Percentiles rank a stretch among this genome's conserved stretches.
Evolutionary conservation across 2,113 vertebrate species (phyloP).

Genomic region (Channa maculata): DNA sequence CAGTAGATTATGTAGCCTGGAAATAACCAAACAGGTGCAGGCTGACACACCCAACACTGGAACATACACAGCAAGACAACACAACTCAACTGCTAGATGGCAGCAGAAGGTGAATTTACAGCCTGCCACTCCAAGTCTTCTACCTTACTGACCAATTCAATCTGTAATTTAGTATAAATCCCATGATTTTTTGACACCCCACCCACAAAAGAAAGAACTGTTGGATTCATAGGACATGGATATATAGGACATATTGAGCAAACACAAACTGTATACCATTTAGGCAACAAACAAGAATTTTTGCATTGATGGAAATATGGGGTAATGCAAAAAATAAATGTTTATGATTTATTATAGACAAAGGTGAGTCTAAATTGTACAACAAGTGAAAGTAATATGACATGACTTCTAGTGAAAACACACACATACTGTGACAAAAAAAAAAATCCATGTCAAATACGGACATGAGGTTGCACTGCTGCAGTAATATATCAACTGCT

Average conservation of each 20-base stretch:
- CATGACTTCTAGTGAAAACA: not conserved
- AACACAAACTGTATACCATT: not conserved
- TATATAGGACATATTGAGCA: conserved; percentile 10
- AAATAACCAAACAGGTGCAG: conserved; percentile 18
- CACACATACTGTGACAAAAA: not conserved
- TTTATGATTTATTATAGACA: not conserved
- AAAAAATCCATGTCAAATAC: conserved; percentile 32
- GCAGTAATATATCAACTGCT: conserved; percentile 71
- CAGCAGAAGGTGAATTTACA: not conserved
- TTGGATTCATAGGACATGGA: conserved; percentile 19
- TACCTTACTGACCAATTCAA: not conserved
- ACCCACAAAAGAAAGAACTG: conserved; percentile 35
- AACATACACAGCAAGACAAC: not conserved
- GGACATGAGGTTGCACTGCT: conserved; percentile 62
- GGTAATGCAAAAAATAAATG: not conserved
- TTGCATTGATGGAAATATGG: not conserved
- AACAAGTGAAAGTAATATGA: not conserved
- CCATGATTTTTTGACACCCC: conserved; percentile 28
- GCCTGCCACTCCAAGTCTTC: not conserved
- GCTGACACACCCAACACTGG: not conserved
- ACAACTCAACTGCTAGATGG: not conserved
- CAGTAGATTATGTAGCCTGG: not conserved
- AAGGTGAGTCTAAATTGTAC: no score
- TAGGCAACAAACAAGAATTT: conserved; percentile 8
- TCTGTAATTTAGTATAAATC: conserved; percentile 24